Evolutionary conservation across 2,113 vertebrate species (phyloP).

Genomic region (Pelvicachromis taeniatus): DNA sequence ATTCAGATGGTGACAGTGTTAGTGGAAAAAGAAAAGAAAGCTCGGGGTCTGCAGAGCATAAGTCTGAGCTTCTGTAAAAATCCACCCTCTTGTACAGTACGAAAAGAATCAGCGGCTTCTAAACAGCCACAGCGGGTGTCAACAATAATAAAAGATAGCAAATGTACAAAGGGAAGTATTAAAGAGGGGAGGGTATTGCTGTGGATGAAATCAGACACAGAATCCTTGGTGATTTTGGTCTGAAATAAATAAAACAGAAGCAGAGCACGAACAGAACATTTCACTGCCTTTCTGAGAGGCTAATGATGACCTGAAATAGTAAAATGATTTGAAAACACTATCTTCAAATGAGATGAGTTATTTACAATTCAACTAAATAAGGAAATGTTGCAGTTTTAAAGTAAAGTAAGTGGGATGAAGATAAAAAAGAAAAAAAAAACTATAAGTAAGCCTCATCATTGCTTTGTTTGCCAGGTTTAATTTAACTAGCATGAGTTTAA

Average conservation of each 20-base stretch:
- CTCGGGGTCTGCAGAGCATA: not conserved
- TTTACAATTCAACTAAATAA: not conserved
- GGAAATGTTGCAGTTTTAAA: not conserved
- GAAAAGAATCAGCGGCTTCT: not conserved
- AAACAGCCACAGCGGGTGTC: not conserved
- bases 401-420: not conserved
- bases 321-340: not conserved
- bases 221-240: not conserved
- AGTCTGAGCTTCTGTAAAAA: not conserved
- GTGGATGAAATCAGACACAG: slow-evolving; percentile 24
- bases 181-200: slow-evolving; percentile 9
- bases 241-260: slow-evolving; percentile 10
- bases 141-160: not conserved
- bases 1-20: not conserved
- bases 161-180: not conserved
- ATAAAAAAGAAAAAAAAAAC: not conserved
- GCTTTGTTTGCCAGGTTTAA: not conserved
- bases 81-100: not conserved
- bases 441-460: not conserved
- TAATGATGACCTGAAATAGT: not conserved
- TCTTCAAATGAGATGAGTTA: not conserved
- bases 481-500: not conserved
- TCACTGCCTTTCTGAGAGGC: not conserved
- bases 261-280: not conserved
- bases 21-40: not conserved